These are phyloP conservation scores for Hypomesus transpacificus DNA, from an alignment of 2,113 vertebrate species.

Conservation along the genomic window DNA sequence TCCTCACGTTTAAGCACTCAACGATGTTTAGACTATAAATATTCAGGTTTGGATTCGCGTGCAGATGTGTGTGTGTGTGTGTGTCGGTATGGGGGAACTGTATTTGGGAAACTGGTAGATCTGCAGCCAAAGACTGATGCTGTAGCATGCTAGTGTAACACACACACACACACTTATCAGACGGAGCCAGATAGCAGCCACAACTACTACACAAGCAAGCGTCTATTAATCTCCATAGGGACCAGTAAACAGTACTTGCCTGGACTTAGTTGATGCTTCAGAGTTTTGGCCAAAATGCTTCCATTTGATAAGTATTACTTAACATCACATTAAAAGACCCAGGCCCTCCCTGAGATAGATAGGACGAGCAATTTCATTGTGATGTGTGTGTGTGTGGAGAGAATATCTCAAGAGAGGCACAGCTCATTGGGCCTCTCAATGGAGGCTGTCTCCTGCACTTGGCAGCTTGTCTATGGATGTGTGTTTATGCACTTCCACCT, in stretches of 20 bases:
- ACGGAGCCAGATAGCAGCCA: constrained; percentile 4
- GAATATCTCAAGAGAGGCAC: constrained; percentile 59
- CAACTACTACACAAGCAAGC: constrained; percentile 12
- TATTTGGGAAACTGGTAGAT: too few relatives aligned
- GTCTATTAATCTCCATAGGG: constrained; percentile 33
- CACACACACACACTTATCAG: constrained; percentile 1
- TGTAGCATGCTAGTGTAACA: not conserved
- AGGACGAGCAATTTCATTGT: constrained; percentile 36
- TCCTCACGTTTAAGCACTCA: not conserved
- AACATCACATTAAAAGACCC: constrained; percentile 44
- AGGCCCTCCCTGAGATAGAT: constrained; percentile 32
- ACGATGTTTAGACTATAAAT: not conserved
- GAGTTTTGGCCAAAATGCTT: constrained; percentile 19
- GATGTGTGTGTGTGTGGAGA: constrained; percentile 18
- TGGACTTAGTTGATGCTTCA: constrained; percentile 22
- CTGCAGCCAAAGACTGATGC: not conserved
- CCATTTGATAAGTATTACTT: constrained; percentile 29
- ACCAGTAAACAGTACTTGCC: constrained; percentile 25
- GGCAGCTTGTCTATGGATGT: constrained; percentile 10
- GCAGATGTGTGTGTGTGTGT: not conserved
- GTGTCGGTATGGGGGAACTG: not conserved
- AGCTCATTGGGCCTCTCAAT: constrained; percentile 71
- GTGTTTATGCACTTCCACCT: too few relatives aligned
- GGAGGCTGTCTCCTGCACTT: constrained; percentile 67
- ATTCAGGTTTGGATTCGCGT: not conserved